A percentile compares a stretch with the other conserved stretches of the same genome.
These are phyloP conservation scores for Calcarius lapponicus DNA, from an alignment of 2,797 vertebrate genomes.

Conservation along the genomic window DNA sequence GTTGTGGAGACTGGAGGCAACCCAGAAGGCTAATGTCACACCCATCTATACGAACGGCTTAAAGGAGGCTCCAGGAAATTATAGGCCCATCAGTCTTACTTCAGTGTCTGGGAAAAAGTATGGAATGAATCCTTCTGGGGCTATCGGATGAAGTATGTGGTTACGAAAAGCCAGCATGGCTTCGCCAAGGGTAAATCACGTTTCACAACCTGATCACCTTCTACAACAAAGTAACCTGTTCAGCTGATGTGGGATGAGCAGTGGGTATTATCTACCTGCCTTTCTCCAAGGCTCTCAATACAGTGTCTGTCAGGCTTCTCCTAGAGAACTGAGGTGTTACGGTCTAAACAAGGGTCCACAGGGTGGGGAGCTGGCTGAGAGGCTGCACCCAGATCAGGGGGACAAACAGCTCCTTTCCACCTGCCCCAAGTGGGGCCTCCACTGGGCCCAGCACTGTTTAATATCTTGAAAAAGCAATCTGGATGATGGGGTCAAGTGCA, in stretches of 20 bases:
- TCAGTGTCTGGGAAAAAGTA: neutral
- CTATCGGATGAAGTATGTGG: neutral
- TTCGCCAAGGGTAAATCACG: neutral
- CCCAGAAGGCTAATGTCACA: neutral
- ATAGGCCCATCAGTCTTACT: neutral
- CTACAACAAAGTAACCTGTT: neutral
- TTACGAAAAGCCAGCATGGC: neutral
- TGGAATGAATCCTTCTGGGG: neutral
- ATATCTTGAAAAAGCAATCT: neutral
- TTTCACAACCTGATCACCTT: neutral
- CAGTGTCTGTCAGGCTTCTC: neutral
- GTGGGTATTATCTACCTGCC: neutral
- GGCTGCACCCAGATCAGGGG: neutral
- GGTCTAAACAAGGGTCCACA: too few relatives aligned
- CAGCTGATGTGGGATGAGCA: neutral
- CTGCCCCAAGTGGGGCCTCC: neutral
- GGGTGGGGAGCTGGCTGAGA: neutral
- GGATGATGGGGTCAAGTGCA: neutral
- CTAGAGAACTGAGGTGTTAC: neutral
- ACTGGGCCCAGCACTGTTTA: neutral
- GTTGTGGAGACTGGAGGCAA: neutral
- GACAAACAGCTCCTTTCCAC: neutral
- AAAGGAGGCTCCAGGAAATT: neutral
- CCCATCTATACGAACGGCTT: accelerated
- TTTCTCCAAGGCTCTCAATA: neutral